Base-by-base conservation (phyloP, 2,113 vertebrate genomes). In the Salvelinus namaycush region DNA sequence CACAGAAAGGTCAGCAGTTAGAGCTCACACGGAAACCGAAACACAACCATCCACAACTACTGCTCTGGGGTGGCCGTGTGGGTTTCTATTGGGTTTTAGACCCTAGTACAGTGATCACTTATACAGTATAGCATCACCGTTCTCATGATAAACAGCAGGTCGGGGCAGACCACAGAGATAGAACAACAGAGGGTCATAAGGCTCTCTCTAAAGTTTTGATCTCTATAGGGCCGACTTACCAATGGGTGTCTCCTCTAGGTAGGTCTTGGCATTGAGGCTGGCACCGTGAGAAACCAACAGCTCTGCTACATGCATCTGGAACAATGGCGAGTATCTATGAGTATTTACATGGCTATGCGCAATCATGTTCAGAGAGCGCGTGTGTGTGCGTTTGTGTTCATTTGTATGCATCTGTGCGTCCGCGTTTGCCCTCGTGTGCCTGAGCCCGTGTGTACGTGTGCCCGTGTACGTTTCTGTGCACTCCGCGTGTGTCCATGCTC, bases 201-300 rank as follows among this genome's bases (percentile, higher is more conserved):
- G 49, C 16, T 51, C 4, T 51, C 4, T 5, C 14, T 51, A 16
- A 51, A 51, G 14, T 51, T 16, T 39, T 39, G 4, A 13, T 51
- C 49, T 22, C 11, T 11, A 48, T 9, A 22, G 11, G 65, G 26
- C 9, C 70, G 54, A 68, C 77, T 81, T 95, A 99, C 97, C 97
- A 74, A 99, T 97, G 83, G 97, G 97, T 82, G 98, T 99, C 92
- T 99, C 97, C 80, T 99, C 97, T 77, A 98, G 91, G 88, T 94
- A 94, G 20, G 97, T 98, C 89, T 97, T 97, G 87, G 96, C 95
- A 81, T 94, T 98, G 83, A 99, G 91, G 89, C 94, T 98, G 87
- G 97, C 97, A 57, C 97, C 97, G 0, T 99, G 97, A 73, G 97
- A 98, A 68, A 98, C 97, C 65, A 99, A 80, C 27, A 99, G 83